Percentiles rank a stretch among this genome's conserved stretches.
These are phyloP conservation scores for Gavialis gangeticus DNA, from an alignment of 2,113 vertebrate species.

Conservation along the genomic window DNA sequence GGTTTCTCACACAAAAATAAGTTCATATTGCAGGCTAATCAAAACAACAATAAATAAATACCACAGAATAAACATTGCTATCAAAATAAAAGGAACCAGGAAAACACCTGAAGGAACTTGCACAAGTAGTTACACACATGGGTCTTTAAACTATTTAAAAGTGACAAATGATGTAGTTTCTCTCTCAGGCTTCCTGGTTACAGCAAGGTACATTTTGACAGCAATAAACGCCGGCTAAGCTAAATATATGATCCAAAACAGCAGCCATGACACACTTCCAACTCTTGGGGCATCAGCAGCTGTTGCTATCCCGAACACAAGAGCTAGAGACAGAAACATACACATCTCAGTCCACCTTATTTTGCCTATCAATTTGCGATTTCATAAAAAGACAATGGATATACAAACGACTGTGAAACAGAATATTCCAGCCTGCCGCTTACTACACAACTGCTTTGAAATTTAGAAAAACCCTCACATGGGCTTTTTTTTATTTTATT, in stretches of 20 bases:
- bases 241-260: conserved; percentile 18
- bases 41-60: background rate
- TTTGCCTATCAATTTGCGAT: conserved; percentile 31
- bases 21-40: background rate
- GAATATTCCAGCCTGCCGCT: fast-evolving
- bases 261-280: conserved; percentile 38
- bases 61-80: background rate
- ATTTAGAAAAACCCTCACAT: fast-evolving
- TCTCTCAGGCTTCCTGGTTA: background rate
- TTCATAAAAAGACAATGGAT: background rate
- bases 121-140: background rate
- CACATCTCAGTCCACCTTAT: conserved; percentile 8
- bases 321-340: conserved; percentile 43
- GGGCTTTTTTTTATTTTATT: background rate
- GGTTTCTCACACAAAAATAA: background rate
- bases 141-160: background rate
- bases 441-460: background rate
- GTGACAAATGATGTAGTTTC: background rate
- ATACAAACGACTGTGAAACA: background rate
- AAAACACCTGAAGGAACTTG: background rate
- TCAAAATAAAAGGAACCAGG: background rate
- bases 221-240: background rate
- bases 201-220: background rate
- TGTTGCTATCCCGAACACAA: conserved; percentile 42
- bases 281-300: conserved; percentile 68